A percentile compares a stretch with the other conserved stretches of the same genome.
These are phyloP conservation scores for Thymelicus acteon DNA, from an alignment of 2,888 invertebrate species.

Conservation along the genomic window DNA sequence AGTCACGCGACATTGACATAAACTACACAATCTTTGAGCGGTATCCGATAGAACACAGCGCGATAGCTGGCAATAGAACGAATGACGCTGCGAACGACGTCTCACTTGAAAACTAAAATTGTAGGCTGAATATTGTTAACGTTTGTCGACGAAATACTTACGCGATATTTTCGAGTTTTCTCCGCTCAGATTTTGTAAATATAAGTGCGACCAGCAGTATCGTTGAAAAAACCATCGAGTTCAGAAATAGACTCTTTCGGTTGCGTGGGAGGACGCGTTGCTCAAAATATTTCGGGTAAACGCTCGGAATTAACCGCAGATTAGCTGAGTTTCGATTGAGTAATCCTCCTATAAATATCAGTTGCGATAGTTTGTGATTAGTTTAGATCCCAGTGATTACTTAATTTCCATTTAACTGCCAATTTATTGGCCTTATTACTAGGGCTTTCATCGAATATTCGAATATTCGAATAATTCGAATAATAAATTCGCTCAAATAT, in stretches of 20 bases:
- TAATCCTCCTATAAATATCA: constrained; percentile 44
- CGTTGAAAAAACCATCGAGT: constrained; percentile 42
- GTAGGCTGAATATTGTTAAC: constrained; percentile 28
- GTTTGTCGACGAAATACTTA: constrained; percentile 39
- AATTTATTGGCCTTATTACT: no score
- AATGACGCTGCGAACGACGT: constrained; percentile 11
- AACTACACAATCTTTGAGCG: constrained; percentile 28
- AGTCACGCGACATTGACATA: constrained; percentile 33
- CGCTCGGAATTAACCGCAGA: constrained; percentile 60
- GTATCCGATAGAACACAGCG: constrained; percentile 27
- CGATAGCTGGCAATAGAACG: constrained; percentile 36
- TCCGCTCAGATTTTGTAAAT: constrained; percentile 38
- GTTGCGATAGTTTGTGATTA: constrained; percentile 37
- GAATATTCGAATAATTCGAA: no score
- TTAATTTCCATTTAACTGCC: no score
- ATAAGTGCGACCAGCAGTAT: constrained; percentile 39
- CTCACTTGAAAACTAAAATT: constrained; percentile 34
- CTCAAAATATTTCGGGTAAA: constrained; percentile 72
- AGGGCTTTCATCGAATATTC: no score
- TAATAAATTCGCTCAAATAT: no score
- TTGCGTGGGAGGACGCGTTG: constrained; percentile 65
- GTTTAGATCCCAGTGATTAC: not conserved
- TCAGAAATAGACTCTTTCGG: constrained; percentile 63
- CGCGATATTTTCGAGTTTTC: constrained; percentile 39
- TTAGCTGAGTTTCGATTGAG: constrained; percentile 44